phyloP scores from a whole-genome alignment of 2,113 vertebrate species.

The Atrichornis clamosus region DNA sequence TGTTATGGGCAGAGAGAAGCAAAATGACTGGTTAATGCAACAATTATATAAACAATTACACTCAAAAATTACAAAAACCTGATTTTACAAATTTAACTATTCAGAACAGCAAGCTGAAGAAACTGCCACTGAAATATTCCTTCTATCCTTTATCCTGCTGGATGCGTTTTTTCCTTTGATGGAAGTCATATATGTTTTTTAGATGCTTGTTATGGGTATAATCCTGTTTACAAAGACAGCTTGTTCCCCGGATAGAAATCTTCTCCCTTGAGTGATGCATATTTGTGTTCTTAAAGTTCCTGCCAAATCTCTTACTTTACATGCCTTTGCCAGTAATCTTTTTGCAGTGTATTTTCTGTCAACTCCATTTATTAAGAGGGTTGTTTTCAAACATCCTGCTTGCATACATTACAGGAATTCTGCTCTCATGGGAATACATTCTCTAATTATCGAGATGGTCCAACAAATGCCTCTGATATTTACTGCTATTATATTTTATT shows the following conservation, averaged over 20 bases:
- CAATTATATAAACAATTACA: slow-evolving; percentile 56
- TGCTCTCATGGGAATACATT: neutral
- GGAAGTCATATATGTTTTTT: neutral
- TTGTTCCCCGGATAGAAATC: slow-evolving; percentile 10
- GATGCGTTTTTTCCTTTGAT: neutral
- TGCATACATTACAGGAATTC: slow-evolving; percentile 41
- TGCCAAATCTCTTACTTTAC: slow-evolving; percentile 46
- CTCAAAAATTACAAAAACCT: neutral
- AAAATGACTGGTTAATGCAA: slow-evolving; percentile 36
- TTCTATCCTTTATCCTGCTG: neutral
- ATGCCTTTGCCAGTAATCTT: slow-evolving; percentile 34
- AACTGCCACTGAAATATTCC: neutral
- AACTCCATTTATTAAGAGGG: slow-evolving; percentile 45
- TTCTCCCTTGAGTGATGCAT: slow-evolving; percentile 24
- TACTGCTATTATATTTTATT: slow-evolving; percentile 8
- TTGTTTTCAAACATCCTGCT: slow-evolving; percentile 42
- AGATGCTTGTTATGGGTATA: neutral
- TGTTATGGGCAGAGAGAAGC: slow-evolving; percentile 37
- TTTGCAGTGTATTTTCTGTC: slow-evolving; percentile 41
- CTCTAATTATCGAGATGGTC: slow-evolving; percentile 27
- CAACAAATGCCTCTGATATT: slow-evolving; percentile 35
- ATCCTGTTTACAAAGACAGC: slow-evolving; percentile 55
- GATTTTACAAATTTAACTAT: neutral
- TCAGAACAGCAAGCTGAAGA: neutral
- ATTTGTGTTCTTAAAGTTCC: slow-evolving; percentile 39